These are phyloP conservation scores for Fragum whitleyi DNA, from an alignment of 2,888 invertebrate species.

Conservation along the genomic window DNA sequence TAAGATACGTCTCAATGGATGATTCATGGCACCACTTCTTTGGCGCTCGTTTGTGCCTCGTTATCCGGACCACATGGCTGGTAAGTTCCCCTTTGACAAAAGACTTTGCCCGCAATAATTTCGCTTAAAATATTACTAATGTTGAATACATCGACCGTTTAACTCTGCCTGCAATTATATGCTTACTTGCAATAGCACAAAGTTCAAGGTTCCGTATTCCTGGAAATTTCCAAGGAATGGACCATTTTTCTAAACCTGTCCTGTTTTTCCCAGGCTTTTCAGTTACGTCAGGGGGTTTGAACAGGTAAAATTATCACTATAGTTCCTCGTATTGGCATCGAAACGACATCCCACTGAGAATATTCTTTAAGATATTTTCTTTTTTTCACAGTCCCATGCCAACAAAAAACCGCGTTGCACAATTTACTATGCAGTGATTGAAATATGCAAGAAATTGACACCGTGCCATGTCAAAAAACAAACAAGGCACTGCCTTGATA, in stretches of 20 bases:
- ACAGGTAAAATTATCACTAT: background rate
- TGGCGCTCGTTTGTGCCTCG: too few relatives aligned
- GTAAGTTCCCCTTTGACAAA: too few relatives aligned
- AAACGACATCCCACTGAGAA: constrained; percentile 1
- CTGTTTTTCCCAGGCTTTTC: constrained; percentile 21
- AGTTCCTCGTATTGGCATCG: constrained; percentile 11
- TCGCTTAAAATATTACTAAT: too few relatives aligned
- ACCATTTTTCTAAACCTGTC: background rate
- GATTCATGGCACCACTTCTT: too few relatives aligned
- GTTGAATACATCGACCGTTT: too few relatives aligned
- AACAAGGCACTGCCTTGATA: constrained; percentile 7
- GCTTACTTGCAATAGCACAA: background rate
- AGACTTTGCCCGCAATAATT: too few relatives aligned
- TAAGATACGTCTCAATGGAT: too few relatives aligned
- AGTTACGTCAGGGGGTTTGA: constrained; percentile 17
- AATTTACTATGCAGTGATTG: constrained; percentile 15
- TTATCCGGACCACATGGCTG: too few relatives aligned
- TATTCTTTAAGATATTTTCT: background rate
- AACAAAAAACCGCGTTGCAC: background rate
- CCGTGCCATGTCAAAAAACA: constrained; percentile 1
- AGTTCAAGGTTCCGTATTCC: background rate
- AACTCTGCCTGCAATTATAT: background rate
- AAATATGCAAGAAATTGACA: constrained; percentile 21
- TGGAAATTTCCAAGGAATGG: background rate
- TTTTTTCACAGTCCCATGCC: constrained; percentile 8